A percentile compares a stretch with the other conserved stretches of the same genome.
Evolutionary conservation across 2,113 vertebrate species (phyloP).

Genomic region (Chloroceryle aenea): DNA sequence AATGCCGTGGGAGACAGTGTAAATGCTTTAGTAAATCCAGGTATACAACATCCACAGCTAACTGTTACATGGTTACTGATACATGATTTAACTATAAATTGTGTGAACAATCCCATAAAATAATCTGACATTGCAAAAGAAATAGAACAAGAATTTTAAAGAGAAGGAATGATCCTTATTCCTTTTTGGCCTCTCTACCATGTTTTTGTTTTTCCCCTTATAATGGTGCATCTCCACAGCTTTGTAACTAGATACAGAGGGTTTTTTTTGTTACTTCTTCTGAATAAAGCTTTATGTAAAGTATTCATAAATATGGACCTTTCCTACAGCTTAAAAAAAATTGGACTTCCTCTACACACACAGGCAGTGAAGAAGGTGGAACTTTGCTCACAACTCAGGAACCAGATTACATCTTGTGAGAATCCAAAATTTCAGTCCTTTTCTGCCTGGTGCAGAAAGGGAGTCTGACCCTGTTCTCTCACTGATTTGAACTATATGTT

Average conservation of each 20-base stretch:
- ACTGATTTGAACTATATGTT: background rate
- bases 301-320: background rate
- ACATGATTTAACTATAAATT: background rate
- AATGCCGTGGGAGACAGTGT: too few relatives aligned
- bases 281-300: background rate
- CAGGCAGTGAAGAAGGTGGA: background rate
- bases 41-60: too few relatives aligned
- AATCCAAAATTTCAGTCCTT: background rate
- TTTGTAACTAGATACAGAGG: background rate
- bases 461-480: background rate
- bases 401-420: background rate
- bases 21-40: too few relatives aligned
- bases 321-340: background rate
- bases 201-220: background rate
- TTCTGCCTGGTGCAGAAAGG: background rate
- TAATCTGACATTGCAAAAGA: background rate
- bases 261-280: background rate
- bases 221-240: background rate
- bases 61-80: background rate
- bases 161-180: background rate
- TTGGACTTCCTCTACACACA: background rate
- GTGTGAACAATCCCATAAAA: background rate
- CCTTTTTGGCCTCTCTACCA: background rate
- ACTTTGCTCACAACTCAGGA: background rate
- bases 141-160: background rate